Percentiles rank a stretch among this genome's conserved stretches.
These are phyloP conservation scores for Pristionchus pacificus DNA, from an alignment of 1,140 invertebrate species.

Conservation along the genomic window DNA sequence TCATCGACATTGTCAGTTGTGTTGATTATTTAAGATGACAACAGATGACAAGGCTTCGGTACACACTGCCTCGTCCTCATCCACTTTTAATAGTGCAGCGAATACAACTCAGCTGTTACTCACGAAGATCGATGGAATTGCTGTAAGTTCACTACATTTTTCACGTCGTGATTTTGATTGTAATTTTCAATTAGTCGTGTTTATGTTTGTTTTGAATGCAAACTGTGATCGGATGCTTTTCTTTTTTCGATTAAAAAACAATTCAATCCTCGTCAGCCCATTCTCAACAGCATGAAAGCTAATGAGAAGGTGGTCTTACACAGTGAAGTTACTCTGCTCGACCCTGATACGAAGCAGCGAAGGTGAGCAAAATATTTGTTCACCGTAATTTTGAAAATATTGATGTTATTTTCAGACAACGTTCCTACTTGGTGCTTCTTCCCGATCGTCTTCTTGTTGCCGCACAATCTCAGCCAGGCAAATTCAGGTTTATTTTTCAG, in stretches of 20 bases:
- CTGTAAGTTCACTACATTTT: constrained; percentile 31
- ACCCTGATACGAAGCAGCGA: constrained; percentile 48
- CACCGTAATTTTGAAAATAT: not conserved
- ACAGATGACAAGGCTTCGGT: constrained; percentile 67
- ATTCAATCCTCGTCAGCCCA: constrained; percentile 29
- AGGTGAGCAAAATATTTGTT: constrained; percentile 15
- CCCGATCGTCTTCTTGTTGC: constrained; percentile 47
- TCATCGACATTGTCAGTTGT: not conserved
- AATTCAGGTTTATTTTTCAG: constrained; percentile 21
- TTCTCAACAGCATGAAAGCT: constrained; percentile 45
- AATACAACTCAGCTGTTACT: constrained; percentile 65
- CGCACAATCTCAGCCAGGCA: constrained; percentile 22
- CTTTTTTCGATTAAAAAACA: too few species aligned
- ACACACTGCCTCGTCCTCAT: constrained; percentile 46
- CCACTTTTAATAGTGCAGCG: constrained; percentile 51
- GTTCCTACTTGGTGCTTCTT: constrained; percentile 47
- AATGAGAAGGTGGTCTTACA: constrained; percentile 51
- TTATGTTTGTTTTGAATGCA: not conserved
- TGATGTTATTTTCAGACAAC: constrained; percentile 20
- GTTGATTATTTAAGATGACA: not conserved
- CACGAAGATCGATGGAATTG: constrained; percentile 60
- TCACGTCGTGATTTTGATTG: not conserved
- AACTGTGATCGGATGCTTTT: constrained; percentile 7
- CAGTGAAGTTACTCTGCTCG: constrained; percentile 45
- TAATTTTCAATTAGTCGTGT: not conserved